Conservation (phyloP, 2,888 invertebrate species). For the Agonopterix alstromeriana region DNA sequence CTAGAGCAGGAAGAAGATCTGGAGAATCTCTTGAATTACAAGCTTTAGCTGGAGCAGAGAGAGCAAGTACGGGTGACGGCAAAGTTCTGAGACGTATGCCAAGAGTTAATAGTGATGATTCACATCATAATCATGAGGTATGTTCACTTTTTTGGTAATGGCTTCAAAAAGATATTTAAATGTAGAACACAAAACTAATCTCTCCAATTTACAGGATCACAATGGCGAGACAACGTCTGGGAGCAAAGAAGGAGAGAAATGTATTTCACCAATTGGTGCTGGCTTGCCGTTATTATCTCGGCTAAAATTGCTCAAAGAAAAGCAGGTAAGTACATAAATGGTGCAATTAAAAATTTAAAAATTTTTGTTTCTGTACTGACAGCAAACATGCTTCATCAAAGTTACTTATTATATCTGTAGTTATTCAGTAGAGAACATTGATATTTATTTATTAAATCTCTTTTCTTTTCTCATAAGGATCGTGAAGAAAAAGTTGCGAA, state of each 20-base stretch:
- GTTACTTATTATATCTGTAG: too few relatives aligned
- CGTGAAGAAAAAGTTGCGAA: slow-evolving; percentile 71
- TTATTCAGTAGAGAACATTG: too few relatives aligned
- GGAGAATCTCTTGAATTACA: slow-evolving; percentile 81
- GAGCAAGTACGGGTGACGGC: slow-evolving; percentile 56
- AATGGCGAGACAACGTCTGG: slow-evolving; percentile 59
- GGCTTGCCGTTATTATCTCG: slow-evolving; percentile 88
- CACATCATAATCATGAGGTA: slow-evolving; percentile 66
- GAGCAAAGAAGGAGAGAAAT: slow-evolving; percentile 75
- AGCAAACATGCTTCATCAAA: too few relatives aligned
- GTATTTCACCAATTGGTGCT: slow-evolving; percentile 87
- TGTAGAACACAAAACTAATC: too few relatives aligned
- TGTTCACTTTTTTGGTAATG: neutral
- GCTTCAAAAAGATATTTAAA: too few relatives aligned
- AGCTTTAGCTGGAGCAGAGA: slow-evolving; percentile 54
- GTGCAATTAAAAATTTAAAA: too few relatives aligned
- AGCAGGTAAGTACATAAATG: slow-evolving; percentile 80
- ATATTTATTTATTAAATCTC: neutral
- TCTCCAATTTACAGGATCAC: slow-evolving; percentile 40
- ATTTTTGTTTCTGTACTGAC: too few relatives aligned
- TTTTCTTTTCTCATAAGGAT: slow-evolving; percentile 41
- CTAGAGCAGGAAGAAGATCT: slow-evolving; percentile 71
- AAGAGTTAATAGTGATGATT: slow-evolving; percentile 83
- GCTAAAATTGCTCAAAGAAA: slow-evolving; percentile 88
- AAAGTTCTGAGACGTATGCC: slow-evolving; percentile 83